Evolutionary conservation across 2,113 vertebrate species (phyloP), one percentile per base, ranked within the genome.

Genomic region (Hypocryptadius cinnamomeus): DNA sequence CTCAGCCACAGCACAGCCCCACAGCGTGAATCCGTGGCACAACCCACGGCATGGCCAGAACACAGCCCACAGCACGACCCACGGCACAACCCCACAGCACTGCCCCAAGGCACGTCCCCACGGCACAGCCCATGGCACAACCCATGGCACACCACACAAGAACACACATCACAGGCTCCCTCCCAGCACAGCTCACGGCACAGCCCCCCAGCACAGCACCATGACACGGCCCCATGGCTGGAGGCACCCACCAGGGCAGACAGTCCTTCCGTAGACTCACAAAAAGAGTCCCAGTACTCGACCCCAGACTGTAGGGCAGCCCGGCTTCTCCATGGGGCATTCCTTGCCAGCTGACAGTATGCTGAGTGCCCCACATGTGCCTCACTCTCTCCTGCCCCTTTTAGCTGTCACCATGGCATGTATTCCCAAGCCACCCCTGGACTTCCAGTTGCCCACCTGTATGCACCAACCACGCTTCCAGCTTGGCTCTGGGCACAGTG

Each of bases 401-500:
- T 71, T 13, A 66, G 30, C 33, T 89, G 23, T 11, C 14, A 33
- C 30, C 3, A 1, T 23, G 25, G 56, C 40, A 66, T 21, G n/a
- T 20, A 11, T 28, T 89, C 40, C 70, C 81, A 56, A 56, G 17
- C 30, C 50, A 39, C 20, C 5, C 33, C 16, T 3, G 4, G 48
- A 30, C 35, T 4, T 63, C n/a, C 51, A 10, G 37, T 2, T 59
- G 31, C 30, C n/a, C 68, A 56, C 5, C 24, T 8, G 6, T 28
- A 31, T 1, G 0, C 28, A 53, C 19, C 0, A 4, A 47, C 59
- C 64, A 44, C 0, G 1, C 39, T n/a, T 57, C 48, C 77, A 61
- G 4, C n/a, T 24, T 14, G 22, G 42, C 63, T 79, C 63, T 2
- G 0, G 3, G 40, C 8, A 1, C 4, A 2, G 48, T 68, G 57